phyloP scores from a whole-genome alignment of 1,140 invertebrate genomes.

The Drosophila azteca region DNA sequence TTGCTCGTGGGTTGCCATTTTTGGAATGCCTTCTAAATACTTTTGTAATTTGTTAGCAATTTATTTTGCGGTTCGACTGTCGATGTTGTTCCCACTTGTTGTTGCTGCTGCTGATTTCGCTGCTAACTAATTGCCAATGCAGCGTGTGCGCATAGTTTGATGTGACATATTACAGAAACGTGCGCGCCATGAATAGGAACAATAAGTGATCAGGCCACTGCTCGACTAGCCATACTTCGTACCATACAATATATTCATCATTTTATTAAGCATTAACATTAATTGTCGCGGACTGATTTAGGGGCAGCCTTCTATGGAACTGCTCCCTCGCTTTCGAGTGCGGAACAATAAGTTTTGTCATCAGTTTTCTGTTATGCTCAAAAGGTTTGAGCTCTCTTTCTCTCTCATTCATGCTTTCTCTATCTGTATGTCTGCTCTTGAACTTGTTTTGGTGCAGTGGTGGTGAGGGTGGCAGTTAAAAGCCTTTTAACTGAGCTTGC shows the following conservation, averaged over 20 bases:
- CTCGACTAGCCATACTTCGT: constrained; percentile 15
- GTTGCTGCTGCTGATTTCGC: constrained; percentile 25
- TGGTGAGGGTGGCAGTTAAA: constrained; percentile 41
- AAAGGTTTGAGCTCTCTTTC: constrained; percentile 1
- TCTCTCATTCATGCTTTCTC: not conserved
- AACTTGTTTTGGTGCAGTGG: constrained; percentile 33
- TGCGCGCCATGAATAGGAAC: constrained; percentile 69
- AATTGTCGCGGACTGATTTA: constrained; percentile 73
- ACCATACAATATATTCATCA: constrained; percentile 57
- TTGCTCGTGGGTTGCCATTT: constrained; percentile 68
- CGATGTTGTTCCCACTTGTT: constrained; percentile 45
- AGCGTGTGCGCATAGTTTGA: constrained; percentile 60
- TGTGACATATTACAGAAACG: constrained; percentile 81
- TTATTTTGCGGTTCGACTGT: constrained; percentile 76
- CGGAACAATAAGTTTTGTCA: constrained; percentile 47
- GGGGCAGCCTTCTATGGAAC: constrained; percentile 17
- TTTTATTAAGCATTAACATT: constrained; percentile 69
- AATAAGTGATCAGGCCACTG: constrained; percentile 26
- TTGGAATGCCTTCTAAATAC: constrained; percentile 78
- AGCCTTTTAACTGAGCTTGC: constrained; percentile 39
- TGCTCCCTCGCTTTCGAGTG: constrained; percentile 3
- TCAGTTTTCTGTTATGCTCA: constrained; percentile 35
- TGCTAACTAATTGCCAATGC: constrained; percentile 74
- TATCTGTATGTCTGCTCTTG: constrained; percentile 26
- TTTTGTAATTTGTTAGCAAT: constrained; percentile 81